phyloP scores from a whole-genome alignment of 1,140 invertebrate species.

The Aphelinus certus region DNA sequence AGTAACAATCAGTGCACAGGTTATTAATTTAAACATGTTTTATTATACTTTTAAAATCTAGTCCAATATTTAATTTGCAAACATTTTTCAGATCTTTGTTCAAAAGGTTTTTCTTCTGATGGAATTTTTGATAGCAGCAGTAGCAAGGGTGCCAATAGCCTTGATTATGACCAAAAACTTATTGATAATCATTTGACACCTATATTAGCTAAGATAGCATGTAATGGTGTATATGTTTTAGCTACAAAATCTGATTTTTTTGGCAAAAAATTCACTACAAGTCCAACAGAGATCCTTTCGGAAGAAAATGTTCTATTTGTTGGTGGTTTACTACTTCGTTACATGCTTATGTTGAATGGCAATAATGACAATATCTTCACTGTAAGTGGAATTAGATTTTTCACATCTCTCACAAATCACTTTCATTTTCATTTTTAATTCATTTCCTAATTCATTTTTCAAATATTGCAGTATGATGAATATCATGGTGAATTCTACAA shows the following conservation, averaged over 20 bases:
- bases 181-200: constrained; percentile 71
- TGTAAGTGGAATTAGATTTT: not conserved
- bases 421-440: not conserved
- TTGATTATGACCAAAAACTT: constrained; percentile 75
- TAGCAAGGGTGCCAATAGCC: constrained; percentile 80
- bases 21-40: constrained; percentile 18
- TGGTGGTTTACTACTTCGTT: no score
- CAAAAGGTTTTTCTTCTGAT: constrained; percentile 57
- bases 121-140: constrained; percentile 64
- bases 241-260: constrained; percentile 53
- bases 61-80: not conserved
- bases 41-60: not conserved
- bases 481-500: constrained; percentile 53
- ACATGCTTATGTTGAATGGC: no score
- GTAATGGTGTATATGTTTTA: constrained; percentile 34
- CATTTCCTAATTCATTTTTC: not conserved
- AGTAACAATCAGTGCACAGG: constrained; percentile 52
- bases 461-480: no score
- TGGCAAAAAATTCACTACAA: constrained; percentile 61
- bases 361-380: not conserved
- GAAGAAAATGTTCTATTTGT: no score
- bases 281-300: not conserved
- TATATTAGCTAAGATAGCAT: constrained; percentile 66
- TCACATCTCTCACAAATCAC: not conserved
- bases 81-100: constrained; percentile 48